Conservation (phyloP, 2,888 invertebrate genomes). For the Cryptocephalus moraei region DNA sequence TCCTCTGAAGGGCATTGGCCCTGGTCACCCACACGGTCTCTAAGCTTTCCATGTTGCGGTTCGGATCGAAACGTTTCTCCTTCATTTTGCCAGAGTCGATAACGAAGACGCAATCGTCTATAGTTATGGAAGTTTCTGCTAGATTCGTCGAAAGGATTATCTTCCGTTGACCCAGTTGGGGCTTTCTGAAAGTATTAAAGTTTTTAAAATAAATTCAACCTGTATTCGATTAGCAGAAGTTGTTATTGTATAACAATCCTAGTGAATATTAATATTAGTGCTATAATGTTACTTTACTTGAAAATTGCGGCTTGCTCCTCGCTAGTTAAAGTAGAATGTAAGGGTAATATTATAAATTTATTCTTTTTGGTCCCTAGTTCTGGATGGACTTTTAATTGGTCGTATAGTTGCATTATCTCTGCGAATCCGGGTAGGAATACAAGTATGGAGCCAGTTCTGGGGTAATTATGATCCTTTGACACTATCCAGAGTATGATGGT, state of each 20-base stretch:
- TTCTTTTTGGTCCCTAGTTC: constrained; percentile 53
- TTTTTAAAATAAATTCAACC: not conserved
- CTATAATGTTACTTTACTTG: constrained; percentile 29
- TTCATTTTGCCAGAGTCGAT: constrained; percentile 89
- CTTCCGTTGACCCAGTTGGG: constrained; percentile 64
- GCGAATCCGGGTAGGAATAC: constrained; percentile 72
- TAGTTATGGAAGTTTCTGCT: constrained; percentile 92
- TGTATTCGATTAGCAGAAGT: not conserved
- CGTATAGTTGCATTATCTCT: constrained; percentile 64
- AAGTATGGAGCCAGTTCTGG: constrained; percentile 63
- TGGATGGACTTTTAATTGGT: constrained; percentile 54
- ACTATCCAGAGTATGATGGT: constrained; percentile 59
- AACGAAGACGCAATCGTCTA: constrained; percentile 92
- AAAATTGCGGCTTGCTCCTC: constrained; percentile 74
- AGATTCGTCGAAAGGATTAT: constrained; percentile 87
- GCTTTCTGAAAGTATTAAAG: constrained; percentile 40
- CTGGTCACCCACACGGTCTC: constrained; percentile 84
- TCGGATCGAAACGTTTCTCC: constrained; percentile 73
- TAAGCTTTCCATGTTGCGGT: constrained; percentile 78
- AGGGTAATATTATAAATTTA: constrained; percentile 64
- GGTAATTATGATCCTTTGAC: constrained; percentile 57
- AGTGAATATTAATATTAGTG: not conserved
- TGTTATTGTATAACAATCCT: not conserved
- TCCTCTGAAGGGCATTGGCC: constrained; percentile 83
- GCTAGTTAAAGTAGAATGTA: constrained; percentile 77